Evolutionary conservation across 2,797 vertebrate species (phyloP).

Genomic region (Onychomys arenicola): DNA sequence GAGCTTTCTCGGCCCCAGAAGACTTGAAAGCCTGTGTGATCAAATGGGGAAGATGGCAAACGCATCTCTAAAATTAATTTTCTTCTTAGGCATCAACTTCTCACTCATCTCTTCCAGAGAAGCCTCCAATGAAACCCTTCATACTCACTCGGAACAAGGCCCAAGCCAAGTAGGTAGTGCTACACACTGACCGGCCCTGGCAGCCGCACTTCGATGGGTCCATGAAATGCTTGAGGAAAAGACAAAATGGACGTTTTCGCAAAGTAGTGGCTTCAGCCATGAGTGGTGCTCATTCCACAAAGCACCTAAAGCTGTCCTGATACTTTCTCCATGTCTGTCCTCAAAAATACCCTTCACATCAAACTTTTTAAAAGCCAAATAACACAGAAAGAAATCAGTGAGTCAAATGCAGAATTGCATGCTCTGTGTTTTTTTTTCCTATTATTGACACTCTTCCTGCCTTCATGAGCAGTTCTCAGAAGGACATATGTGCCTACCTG

Average conservation of each 20-base stretch:
- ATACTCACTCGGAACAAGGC: slow-evolving; percentile 93
- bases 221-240: neutral
- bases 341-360: slow-evolving; percentile 24
- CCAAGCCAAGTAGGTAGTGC: slow-evolving; percentile 91
- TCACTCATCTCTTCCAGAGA: slow-evolving; percentile 79
- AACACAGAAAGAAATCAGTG: slow-evolving; percentile 46
- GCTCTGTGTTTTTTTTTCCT: neutral
- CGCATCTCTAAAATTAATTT: slow-evolving; percentile 60
- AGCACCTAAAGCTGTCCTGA: neutral
- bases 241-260: neutral
- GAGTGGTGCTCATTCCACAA: neutral
- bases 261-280: neutral
- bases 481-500: neutral
- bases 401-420: slow-evolving; percentile 16
- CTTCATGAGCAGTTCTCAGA: neutral
- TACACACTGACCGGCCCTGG: slow-evolving; percentile 34
- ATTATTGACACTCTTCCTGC: neutral
- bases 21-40: neutral
- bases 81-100: slow-evolving; percentile 82
- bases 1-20: slow-evolving; percentile 41
- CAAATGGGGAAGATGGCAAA: slow-evolving; percentile 45
- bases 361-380: slow-evolving; percentile 24
- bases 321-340: slow-evolving; percentile 21
- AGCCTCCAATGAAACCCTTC: slow-evolving; percentile 93
- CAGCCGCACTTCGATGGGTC: neutral